These are phyloP conservation scores for Xenentodon cancila DNA, from an alignment of 2,797 vertebrate genomes.

Conservation along the genomic window DNA sequence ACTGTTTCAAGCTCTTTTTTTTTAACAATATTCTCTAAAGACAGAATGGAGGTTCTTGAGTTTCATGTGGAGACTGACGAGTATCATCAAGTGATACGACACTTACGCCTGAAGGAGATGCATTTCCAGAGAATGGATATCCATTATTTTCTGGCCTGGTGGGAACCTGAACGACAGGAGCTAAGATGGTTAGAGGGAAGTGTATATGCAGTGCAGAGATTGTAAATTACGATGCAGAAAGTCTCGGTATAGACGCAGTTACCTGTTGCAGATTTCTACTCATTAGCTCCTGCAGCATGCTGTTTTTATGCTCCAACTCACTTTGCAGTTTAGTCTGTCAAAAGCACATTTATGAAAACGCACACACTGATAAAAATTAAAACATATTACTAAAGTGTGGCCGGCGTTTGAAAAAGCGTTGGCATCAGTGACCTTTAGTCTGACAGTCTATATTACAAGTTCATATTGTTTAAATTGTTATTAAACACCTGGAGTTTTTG, in stretches of 20 bases:
- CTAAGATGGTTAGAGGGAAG: background rate
- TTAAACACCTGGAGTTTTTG: conserved; percentile 84
- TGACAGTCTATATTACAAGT: background rate
- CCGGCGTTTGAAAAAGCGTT: background rate
- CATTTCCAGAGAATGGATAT: conserved; percentile 80
- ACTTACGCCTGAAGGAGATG: conserved; percentile 86
- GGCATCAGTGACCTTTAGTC: background rate
- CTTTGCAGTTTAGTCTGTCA: conserved; percentile 86
- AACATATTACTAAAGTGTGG: background rate
- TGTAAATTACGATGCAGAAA: too few relatives aligned
- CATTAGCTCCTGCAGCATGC: conserved; percentile 85
- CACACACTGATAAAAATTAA: background rate
- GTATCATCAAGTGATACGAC: background rate
- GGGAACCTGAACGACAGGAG: conserved; percentile 54
- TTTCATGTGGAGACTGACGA: conserved; percentile 2
- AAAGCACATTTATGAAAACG: conserved; percentile 12
- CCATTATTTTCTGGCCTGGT: conserved; percentile 86
- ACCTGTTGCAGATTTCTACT: conserved; percentile 88
- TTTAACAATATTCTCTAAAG: background rate
- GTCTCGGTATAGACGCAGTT: background rate
- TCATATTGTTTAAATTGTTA: too few relatives aligned
- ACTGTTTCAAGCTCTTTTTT: background rate
- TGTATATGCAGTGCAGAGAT: background rate
- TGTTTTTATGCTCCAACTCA: conserved; percentile 88
- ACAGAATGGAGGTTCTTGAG: background rate